Base-by-base conservation (phyloP, 2,888 invertebrate genomes). In the Exephanes ischioxanthus region DNA sequence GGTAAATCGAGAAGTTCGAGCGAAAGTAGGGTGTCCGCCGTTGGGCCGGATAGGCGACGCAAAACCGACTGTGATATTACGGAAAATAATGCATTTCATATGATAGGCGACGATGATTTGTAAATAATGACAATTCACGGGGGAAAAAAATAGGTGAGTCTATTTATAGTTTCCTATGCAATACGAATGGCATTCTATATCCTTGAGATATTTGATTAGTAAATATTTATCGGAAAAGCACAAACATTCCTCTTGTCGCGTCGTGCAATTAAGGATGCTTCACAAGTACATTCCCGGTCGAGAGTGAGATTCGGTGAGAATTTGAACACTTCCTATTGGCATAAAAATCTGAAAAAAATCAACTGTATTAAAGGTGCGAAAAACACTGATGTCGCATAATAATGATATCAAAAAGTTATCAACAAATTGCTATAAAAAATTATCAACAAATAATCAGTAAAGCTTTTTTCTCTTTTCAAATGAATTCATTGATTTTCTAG, bases 61-160 rank as follows among this genome's bases (percentile, higher is more conserved):
- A 88, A 88, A 83, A 90, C 88, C 45, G 89, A 93, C 41, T 95
- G 95, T 89, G 97, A 97, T 91, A 96, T 97, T 87, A 96, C 98
- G 85, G 98, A 98, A 93, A 98, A 98, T 94, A 97, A 98, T 94
- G 98, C 98, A 30, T 99, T 99, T 93, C 98, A 98, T 94, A 98
- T 98, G 72, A 99, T 99, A 89, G 98, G 98, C 3, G 99, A 99
- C 92, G 99, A 99, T 90, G 99, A 99, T 94, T 95, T 97, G 91
- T 97, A 95, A 95, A 88, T 83, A 72, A 66, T 30, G 19, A 26
- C 37, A 71, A n/a, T 53, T 45, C 37, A 51, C 26, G 9, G 41
- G 37, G 37, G 9, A 41, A 19, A 71, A 16, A 26, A 14, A 30
- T 5, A 37, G 53, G 30, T 73, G 66, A 68, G 48, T 75, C 16